Percentiles rank a stretch among this genome's conserved stretches.
Conservation (phyloP, 2,888 invertebrate species). For the Drosophila gaucha region DNA sequence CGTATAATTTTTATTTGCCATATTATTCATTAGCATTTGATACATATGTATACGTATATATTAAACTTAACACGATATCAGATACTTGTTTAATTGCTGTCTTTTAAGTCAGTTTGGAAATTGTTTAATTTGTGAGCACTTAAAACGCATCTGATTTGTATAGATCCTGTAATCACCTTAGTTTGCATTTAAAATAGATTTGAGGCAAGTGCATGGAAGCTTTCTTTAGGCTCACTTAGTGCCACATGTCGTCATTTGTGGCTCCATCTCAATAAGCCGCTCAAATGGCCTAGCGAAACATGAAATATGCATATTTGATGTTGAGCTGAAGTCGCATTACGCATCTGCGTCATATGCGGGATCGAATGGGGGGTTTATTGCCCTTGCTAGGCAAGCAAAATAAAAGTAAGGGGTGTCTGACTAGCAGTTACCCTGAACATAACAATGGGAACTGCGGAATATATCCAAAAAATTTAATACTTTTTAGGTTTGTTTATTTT, state of each 20-base stretch:
- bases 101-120: slow-evolving; percentile 4
- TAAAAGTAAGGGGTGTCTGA: not conserved
- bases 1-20: slow-evolving; percentile 17
- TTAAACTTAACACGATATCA: slow-evolving; percentile 16
- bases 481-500: no score
- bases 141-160: no score
- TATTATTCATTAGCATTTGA: slow-evolving; percentile 20
- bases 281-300: no score
- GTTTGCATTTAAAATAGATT: no score
- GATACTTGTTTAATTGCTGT: slow-evolving; percentile 13
- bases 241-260: slow-evolving; percentile 42
- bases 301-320: slow-evolving; percentile 75
- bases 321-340: slow-evolving; percentile 35
- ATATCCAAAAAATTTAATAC: no score
- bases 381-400: slow-evolving; percentile 28
- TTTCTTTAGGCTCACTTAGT: slow-evolving; percentile 29
- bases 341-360: not conserved
- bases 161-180: no score
- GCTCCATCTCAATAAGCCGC: no score
- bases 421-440: not conserved
- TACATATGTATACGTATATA: slow-evolving; percentile 1
- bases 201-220: no score
- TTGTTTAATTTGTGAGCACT: slow-evolving; percentile 1
- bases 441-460: no score
- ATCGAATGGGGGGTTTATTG: not conserved